A percentile compares a stretch with the other conserved stretches of the same genome.
phyloP scores from a whole-genome alignment of 2,888 invertebrate genomes.

The Cheilosia urbana region DNA sequence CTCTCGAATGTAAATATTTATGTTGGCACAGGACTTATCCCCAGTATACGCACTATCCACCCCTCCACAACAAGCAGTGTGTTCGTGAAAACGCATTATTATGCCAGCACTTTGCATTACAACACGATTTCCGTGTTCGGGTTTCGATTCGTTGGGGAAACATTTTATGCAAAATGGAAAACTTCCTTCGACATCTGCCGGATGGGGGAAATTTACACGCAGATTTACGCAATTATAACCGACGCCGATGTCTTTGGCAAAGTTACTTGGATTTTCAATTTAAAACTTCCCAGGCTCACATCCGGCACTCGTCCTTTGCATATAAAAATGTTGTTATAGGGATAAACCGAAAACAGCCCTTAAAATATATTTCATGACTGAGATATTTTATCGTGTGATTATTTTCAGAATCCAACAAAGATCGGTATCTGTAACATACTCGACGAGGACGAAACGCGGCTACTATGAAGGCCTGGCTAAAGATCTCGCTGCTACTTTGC shows the following conservation, averaged over 20 bases:
- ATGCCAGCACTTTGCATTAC: slow-evolving; percentile 14
- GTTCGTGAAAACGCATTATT: slow-evolving; percentile 2
- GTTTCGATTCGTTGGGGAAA: not conserved
- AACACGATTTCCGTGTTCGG: not conserved
- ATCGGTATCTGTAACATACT: slow-evolving; percentile 26
- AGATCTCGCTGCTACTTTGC: slow-evolving; percentile 89
- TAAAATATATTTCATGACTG: slow-evolving; percentile 38
- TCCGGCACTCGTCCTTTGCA: slow-evolving; percentile 18
- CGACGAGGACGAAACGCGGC: slow-evolving; percentile 1
- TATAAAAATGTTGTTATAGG: slow-evolving; percentile 46
- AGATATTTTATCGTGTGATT: slow-evolving; percentile 17
- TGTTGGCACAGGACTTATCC: not conserved
- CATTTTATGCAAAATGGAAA: slow-evolving; percentile 7
- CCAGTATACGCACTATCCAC: not conserved
- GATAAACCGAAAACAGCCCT: not conserved
- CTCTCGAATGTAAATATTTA: not conserved
- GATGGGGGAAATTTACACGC: slow-evolving; percentile 1
- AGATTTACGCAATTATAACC: slow-evolving; percentile 32
- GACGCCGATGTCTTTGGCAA: not conserved
- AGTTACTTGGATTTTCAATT: slow-evolving; percentile 29
- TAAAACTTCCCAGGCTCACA: not conserved
- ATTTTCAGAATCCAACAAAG: slow-evolving; percentile 42
- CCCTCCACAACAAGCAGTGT: not conserved
- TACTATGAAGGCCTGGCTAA: slow-evolving; percentile 87
- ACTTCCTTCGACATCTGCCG: slow-evolving; percentile 1